These are phyloP conservation scores for Pachymerium ferrugineum DNA, from an alignment of 2,888 invertebrate genomes.

Conservation along the genomic window DNA sequence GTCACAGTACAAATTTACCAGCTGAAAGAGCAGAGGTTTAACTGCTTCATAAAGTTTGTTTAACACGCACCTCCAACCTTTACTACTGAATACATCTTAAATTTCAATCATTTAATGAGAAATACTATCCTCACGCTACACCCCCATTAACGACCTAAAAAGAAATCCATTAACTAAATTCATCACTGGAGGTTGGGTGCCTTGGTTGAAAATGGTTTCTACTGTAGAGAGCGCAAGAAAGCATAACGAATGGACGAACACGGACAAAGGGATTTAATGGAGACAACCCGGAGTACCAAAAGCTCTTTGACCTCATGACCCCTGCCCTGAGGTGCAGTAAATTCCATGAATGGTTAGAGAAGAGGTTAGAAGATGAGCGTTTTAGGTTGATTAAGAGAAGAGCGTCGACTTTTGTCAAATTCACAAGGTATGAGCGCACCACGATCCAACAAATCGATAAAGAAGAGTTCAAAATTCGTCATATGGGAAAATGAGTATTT, in stretches of 20 bases:
- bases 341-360: neutral
- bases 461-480: neutral
- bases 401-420: neutral
- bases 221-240: neutral
- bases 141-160: neutral
- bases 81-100: too few species aligned
- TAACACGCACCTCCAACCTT: too few species aligned
- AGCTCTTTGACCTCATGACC: neutral
- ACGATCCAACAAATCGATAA: slow-evolving; percentile 6
- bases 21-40: too few species aligned
- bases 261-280: slow-evolving; percentile 2
- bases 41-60: too few species aligned
- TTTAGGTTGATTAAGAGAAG: neutral
- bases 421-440: neutral
- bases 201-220: slow-evolving; percentile 18
- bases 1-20: too few species aligned
- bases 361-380: neutral
- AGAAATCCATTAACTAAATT: slow-evolving; percentile 12
- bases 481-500: neutral
- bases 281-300: slow-evolving; percentile 3
- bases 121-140: too few species aligned
- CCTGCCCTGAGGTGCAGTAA: neutral
- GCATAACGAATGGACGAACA: slow-evolving; percentile 6
- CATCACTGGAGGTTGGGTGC: neutral
- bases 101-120: too few species aligned